These are phyloP conservation scores for Nesoenas mayeri DNA, from an alignment of 2,113 vertebrate species.

Conservation along the genomic window DNA sequence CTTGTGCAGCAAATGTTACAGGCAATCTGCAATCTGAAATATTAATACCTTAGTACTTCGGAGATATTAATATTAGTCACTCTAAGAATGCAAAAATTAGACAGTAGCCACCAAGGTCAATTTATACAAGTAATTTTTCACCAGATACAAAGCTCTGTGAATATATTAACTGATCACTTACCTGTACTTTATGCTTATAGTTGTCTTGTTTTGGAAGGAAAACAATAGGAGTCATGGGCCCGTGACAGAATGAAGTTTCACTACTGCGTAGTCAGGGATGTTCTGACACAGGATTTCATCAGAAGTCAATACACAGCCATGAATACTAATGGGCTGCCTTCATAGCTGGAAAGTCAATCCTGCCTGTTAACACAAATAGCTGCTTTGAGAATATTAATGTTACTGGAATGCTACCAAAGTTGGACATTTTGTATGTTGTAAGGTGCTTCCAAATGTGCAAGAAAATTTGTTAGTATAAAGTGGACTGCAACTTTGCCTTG, in stretches of 20 bases:
- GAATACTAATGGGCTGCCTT: background rate
- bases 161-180: background rate
- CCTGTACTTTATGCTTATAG: background rate
- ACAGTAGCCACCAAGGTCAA: conserved; percentile 27
- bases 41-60: conserved; percentile 64
- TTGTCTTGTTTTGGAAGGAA: background rate
- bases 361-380: background rate
- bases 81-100: conserved; percentile 59
- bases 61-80: conserved; percentile 54
- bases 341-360: background rate
- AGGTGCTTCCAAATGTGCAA: background rate
- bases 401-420: background rate
- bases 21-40: conserved; percentile 64
- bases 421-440: background rate
- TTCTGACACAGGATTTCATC: background rate
- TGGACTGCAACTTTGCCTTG: background rate
- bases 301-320: background rate
- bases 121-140: conserved; percentile 65
- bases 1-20: conserved; percentile 58
- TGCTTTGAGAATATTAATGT: background rate
- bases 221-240: background rate
- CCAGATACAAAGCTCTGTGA: background rate
- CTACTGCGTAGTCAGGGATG: background rate
- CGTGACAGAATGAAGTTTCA: background rate
- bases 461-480: background rate